Conservation (phyloP, 2,888 invertebrate species). For the Epinotia demarniana region DNA sequence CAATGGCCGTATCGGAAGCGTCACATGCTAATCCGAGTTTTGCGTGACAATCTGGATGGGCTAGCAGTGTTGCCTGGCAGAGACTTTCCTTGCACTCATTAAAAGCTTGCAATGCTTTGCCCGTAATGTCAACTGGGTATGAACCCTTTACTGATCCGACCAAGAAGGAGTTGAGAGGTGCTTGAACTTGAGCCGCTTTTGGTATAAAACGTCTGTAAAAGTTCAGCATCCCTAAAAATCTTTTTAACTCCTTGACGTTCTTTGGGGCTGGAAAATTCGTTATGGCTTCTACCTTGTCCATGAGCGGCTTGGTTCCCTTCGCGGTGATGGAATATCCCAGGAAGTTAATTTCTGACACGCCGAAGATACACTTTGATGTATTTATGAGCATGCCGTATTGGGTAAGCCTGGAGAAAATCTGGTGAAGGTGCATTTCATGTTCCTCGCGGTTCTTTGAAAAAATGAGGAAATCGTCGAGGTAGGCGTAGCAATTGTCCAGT, state of each 20-base stretch:
- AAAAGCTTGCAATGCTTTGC: slow-evolving; percentile 43
- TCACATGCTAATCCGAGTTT: slow-evolving; percentile 53
- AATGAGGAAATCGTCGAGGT: too few species aligned
- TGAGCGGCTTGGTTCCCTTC: slow-evolving; percentile 49
- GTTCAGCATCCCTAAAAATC: slow-evolving; percentile 49
- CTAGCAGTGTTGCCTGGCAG: slow-evolving; percentile 49
- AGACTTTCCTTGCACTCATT: slow-evolving; percentile 48
- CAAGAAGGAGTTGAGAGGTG: slow-evolving; percentile 48
- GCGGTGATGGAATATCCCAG: slow-evolving; percentile 48
- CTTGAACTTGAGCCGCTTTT: slow-evolving; percentile 53
- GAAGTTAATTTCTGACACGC: slow-evolving; percentile 47
- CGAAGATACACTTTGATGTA: slow-evolving; percentile 51
- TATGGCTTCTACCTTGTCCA: slow-evolving; percentile 49
- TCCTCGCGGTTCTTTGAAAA: too few species aligned
- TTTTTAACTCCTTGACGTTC: slow-evolving; percentile 34
- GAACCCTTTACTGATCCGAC: slow-evolving; percentile 48
- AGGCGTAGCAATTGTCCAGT: slow-evolving; percentile 17
- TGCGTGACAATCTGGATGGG: slow-evolving; percentile 52
- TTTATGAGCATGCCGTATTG: slow-evolving; percentile 53
- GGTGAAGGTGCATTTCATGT: too few species aligned
- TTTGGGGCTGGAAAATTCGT: slow-evolving; percentile 37
- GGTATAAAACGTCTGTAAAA: slow-evolving; percentile 54
- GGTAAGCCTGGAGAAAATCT: slow-evolving; percentile 21
- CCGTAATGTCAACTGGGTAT: slow-evolving; percentile 46
- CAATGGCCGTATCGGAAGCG: slow-evolving; percentile 61